Percentiles rank a stretch among this genome's conserved stretches.
Conservation (phyloP, 2,888 invertebrate genomes). For the Parnassius mnemosyne region DNA sequence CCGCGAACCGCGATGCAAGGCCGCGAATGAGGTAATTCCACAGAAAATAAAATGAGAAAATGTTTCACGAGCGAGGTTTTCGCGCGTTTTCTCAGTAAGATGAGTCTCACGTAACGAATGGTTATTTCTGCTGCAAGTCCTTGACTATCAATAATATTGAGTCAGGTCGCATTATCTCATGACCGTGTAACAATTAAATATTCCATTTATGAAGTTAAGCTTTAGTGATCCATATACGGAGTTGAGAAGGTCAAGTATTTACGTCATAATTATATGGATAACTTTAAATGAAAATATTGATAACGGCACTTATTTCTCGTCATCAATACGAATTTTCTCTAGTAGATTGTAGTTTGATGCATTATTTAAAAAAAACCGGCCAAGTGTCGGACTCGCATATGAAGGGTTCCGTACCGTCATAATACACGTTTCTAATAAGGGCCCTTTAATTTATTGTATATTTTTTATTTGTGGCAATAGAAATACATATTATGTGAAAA, state of each 20-base stretch:
- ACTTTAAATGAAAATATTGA: too few relatives aligned
- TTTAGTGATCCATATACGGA: conserved; percentile 1
- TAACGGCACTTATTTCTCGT: too few relatives aligned
- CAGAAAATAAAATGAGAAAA: conserved; percentile 54
- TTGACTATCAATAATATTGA: conserved; percentile 25
- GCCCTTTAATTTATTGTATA: too few relatives aligned
- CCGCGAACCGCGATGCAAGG: conserved; percentile 36
- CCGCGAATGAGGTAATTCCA: conserved; percentile 54
- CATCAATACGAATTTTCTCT: too few relatives aligned
- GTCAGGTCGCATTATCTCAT: conserved; percentile 29
- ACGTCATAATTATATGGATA: conserved; percentile 4
- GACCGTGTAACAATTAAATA: conserved; percentile 25
- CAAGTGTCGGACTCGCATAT: too few relatives aligned
- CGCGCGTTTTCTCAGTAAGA: conserved; percentile 55
- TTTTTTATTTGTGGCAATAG: too few relatives aligned
- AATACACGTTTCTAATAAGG: too few relatives aligned
- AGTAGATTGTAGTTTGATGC: too few relatives aligned
- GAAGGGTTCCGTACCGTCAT: too few relatives aligned
- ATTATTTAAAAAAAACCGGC: too few relatives aligned
- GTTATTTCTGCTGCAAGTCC: conserved; percentile 15
- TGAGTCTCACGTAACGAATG: conserved; percentile 32
- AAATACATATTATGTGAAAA: too few relatives aligned
- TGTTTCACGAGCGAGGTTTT: conserved; percentile 38
- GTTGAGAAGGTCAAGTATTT: conserved; percentile 7
- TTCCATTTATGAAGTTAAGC: conserved; percentile 14